Evolutionary conservation across 2,797 vertebrate species (phyloP).

Genomic region (Melanogrammus aeglefinus): DNA sequence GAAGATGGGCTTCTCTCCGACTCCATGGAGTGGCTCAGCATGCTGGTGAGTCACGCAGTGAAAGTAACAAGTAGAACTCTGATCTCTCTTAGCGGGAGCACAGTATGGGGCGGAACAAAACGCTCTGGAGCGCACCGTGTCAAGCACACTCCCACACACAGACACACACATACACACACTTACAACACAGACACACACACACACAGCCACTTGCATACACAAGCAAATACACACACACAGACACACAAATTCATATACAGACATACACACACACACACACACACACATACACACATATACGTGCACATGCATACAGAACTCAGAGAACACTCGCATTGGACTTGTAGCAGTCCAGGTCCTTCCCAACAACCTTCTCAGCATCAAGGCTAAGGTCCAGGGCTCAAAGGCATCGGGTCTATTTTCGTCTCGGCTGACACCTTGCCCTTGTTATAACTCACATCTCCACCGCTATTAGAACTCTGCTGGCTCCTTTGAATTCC

Average conservation of each 20-base stretch:
- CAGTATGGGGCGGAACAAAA: constrained; percentile 19
- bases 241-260: constrained; percentile 7
- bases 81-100: constrained; percentile 32
- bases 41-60: neutral
- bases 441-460: neutral
- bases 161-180: constrained; percentile 11
- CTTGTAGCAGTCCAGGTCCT: no score
- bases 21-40: neutral
- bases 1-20: neutral
- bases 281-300: constrained; percentile 8
- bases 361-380: constrained; percentile 30
- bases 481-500: constrained; percentile 38
- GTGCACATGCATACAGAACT: constrained; percentile 14
- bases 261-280: constrained; percentile 11
- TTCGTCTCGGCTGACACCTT: neutral
- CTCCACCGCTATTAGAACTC: constrained; percentile 22
- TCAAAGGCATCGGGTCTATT: neutral
- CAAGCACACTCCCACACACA: constrained; percentile 7
- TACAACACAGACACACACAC: neutral
- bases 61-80: constrained; percentile 28
- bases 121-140: neutral
- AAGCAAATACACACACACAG: constrained; percentile 12
- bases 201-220: constrained; percentile 18
- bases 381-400: constrained; percentile 25
- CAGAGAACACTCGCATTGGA: neutral